A percentile compares a stretch with the other conserved stretches of the same genome.
Evolutionary conservation across 2,888 invertebrate genomes (phyloP).

Genomic region (Acrobasis consociella): DNA sequence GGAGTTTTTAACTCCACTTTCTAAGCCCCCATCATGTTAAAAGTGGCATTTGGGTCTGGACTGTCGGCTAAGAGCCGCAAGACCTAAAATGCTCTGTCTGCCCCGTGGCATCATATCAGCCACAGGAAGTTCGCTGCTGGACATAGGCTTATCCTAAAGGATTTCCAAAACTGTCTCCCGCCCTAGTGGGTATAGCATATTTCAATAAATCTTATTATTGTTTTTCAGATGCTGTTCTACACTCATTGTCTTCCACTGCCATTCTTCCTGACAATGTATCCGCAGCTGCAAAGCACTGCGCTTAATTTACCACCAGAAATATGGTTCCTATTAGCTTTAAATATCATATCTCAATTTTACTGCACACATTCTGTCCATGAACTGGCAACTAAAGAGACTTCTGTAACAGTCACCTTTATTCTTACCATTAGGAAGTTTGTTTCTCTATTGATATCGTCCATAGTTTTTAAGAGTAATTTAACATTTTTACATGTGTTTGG

Average conservation of each 20-base stretch:
- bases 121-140: too few species aligned
- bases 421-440: constrained; percentile 70
- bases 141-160: too few species aligned
- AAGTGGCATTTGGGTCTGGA: too few species aligned
- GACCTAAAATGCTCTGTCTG: too few species aligned
- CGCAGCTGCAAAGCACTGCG: constrained; percentile 52
- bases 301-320: constrained; percentile 43
- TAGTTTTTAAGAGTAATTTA: constrained; percentile 73
- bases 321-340: constrained; percentile 59
- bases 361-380: constrained; percentile 70
- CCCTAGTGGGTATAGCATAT: too few species aligned
- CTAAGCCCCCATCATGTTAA: too few species aligned
- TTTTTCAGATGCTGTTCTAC: constrained; percentile 75
- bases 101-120: too few species aligned
- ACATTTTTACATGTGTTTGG: constrained; percentile 65
- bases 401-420: constrained; percentile 72
- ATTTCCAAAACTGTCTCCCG: too few species aligned
- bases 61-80: too few species aligned
- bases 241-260: constrained; percentile 68
- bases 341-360: constrained; percentile 64
- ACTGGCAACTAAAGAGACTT: constrained; percentile 65
- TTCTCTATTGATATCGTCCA: constrained; percentile 64
- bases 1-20: too few species aligned
- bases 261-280: constrained; percentile 58
- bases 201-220: too few species aligned